Evolutionary conservation across 2,797 vertebrate genomes (phyloP).

Genomic region (Catostomus latipinnis): DNA sequence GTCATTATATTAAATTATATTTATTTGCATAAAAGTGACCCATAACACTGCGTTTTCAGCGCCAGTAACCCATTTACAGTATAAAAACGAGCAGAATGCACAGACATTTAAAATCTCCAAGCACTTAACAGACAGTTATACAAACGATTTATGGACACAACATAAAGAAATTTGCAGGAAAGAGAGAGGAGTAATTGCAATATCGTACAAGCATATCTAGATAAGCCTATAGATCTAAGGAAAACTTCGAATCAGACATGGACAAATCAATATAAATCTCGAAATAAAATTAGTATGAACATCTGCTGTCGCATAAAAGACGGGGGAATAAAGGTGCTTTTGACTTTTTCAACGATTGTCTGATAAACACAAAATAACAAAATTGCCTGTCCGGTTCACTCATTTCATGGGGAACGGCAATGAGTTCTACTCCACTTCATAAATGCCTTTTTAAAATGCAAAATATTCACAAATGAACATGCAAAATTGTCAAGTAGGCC

Average conservation of each 20-base stretch:
- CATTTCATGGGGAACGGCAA: slow-evolving; percentile 73
- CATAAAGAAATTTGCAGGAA: slow-evolving; percentile 48
- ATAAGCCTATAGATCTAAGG: slow-evolving; percentile 86
- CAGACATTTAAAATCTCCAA: slow-evolving; percentile 63
- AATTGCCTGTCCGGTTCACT: slow-evolving; percentile 71
- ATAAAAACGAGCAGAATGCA: slow-evolving; percentile 62
- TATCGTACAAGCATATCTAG: slow-evolving; percentile 87
- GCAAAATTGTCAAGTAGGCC: slow-evolving; percentile 67
- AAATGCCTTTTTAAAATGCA: slow-evolving; percentile 75
- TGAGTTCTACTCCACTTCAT: slow-evolving; percentile 77
- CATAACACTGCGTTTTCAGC: slow-evolving; percentile 64
- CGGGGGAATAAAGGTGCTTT: slow-evolving; percentile 89
- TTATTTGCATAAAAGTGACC: slow-evolving; percentile 79
- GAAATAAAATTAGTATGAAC: slow-evolving; percentile 78
- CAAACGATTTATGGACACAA: slow-evolving; percentile 55
- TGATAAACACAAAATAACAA: slow-evolving; percentile 79
- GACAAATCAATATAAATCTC: slow-evolving; percentile 92
- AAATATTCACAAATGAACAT: slow-evolving; percentile 82
- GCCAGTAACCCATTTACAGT: slow-evolving; percentile 62
- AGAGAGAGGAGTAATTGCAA: slow-evolving; percentile 70
- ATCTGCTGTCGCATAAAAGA: slow-evolving; percentile 55
- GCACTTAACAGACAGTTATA: slow-evolving; percentile 64
- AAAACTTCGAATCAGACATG: slow-evolving; percentile 87
- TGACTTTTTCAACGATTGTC: slow-evolving; percentile 88
- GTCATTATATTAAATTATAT: slow-evolving; percentile 75